Evolutionary conservation across 2,888 invertebrate species (phyloP).

Genomic region (Acholoe squamosa): DNA sequence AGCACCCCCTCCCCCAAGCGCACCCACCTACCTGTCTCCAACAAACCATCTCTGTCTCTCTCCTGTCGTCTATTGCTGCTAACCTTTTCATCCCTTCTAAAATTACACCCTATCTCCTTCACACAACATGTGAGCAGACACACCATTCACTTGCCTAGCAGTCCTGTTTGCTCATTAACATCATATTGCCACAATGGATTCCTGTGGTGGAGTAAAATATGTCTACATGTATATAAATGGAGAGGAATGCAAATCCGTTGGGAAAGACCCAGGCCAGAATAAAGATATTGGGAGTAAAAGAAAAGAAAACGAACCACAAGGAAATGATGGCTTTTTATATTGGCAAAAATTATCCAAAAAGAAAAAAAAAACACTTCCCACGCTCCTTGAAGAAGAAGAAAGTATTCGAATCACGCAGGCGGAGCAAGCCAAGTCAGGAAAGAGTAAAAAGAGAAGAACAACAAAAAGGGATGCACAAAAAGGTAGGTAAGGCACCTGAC

Average conservation of each 20-base stretch:
- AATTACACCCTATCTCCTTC: too few species aligned
- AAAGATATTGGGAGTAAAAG: too few species aligned
- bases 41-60: slow-evolving; percentile 13
- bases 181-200: too few species aligned
- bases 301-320: too few species aligned
- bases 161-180: too few species aligned
- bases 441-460: neutral
- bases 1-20: neutral
- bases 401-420: slow-evolving; percentile 17
- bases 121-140: neutral
- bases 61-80: neutral
- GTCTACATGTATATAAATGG: too few species aligned
- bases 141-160: neutral
- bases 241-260: too few species aligned
- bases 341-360: neutral
- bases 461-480: neutral
- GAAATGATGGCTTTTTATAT: too few species aligned
- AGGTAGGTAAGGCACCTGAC: slow-evolving; percentile 19
- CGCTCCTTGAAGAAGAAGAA: neutral
- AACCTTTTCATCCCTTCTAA: too few species aligned
- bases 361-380: neutral
- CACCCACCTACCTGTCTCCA: neutral
- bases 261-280: too few species aligned
- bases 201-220: too few species aligned
- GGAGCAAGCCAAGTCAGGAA: neutral